Evolutionary conservation across 2,113 vertebrate genomes (phyloP).

Genomic region (Mastomys natalensis): DNA sequence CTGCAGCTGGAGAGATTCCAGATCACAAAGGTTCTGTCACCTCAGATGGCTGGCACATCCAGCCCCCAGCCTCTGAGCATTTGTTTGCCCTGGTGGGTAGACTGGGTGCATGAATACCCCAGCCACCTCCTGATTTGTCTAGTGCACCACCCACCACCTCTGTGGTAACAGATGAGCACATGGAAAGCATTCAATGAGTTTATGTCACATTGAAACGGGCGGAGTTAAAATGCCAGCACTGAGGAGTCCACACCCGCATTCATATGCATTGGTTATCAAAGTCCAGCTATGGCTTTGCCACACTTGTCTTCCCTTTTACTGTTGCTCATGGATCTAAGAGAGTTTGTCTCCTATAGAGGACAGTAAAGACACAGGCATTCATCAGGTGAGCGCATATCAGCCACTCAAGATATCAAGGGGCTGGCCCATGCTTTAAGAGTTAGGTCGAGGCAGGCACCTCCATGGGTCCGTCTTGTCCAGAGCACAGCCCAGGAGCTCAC

Average conservation of each 20-base stretch:
- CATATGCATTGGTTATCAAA: neutral
- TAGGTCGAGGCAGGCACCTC: accelerated
- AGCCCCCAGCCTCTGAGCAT: neutral
- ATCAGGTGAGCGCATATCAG: neutral
- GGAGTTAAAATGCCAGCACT: neutral
- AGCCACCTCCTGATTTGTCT: neutral
- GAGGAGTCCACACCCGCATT: neutral
- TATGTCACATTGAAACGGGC: neutral
- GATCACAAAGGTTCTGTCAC: neutral
- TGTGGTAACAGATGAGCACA: accelerated
- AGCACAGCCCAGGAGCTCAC: neutral
- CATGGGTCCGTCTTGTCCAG: accelerated
- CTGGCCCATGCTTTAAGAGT: neutral
- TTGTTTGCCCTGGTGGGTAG: neutral
- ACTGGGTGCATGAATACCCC: neutral
- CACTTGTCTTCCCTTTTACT: neutral
- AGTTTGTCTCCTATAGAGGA: neutral
- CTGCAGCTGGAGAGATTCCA: neutral
- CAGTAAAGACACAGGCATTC: too few species aligned
- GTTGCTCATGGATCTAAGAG: neutral
- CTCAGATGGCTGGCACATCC: neutral
- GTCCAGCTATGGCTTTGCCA: neutral
- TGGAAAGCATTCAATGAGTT: neutral
- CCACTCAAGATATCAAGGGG: neutral
- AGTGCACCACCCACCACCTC: neutral